These are phyloP conservation scores for Zaprionus lachaisei DNA, from an alignment of 1,140 invertebrate genomes.

Conservation along the genomic window DNA sequence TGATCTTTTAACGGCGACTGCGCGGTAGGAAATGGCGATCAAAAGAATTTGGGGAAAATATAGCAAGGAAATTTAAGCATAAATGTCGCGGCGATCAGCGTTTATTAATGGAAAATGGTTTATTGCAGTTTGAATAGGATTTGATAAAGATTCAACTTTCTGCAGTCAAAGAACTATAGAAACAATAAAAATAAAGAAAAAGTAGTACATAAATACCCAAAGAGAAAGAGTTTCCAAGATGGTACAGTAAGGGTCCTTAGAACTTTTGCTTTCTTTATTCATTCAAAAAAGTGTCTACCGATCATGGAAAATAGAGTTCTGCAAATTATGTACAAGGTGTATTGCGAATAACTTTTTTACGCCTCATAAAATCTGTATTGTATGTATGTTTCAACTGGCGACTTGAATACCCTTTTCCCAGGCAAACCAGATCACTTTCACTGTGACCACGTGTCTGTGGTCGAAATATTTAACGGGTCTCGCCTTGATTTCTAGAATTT, in stretches of 20 bases:
- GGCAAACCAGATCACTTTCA: not conserved
- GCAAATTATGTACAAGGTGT: not conserved
- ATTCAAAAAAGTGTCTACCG: not conserved
- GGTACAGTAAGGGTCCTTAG: too few relatives aligned
- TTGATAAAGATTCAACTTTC: too few relatives aligned
- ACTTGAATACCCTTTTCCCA: not conserved
- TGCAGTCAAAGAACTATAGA: too few relatives aligned
- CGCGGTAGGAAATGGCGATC: not conserved
- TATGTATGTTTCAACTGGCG: not conserved
- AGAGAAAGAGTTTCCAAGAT: too few relatives aligned
- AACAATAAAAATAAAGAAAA: not conserved
- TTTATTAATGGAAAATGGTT: too few relatives aligned
- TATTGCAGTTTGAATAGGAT: too few relatives aligned
- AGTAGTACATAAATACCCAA: too few relatives aligned
- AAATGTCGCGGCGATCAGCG: not conserved
- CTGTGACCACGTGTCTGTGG: slow-evolving; percentile 29
- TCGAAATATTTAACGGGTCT: not conserved
- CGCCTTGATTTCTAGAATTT: slow-evolving; percentile 41
- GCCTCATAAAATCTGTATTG: too few relatives aligned
- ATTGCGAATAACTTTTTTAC: too few relatives aligned
- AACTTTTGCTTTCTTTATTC: too few relatives aligned
- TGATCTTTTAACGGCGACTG: slow-evolving; percentile 43
- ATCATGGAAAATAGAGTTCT: too few relatives aligned
- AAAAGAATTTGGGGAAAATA: not conserved
- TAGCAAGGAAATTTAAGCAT: not conserved